Percentiles rank a stretch among this genome's conserved stretches.
These are phyloP conservation scores for Molorchus minor DNA, from an alignment of 2,888 invertebrate genomes.

Conservation along the genomic window DNA sequence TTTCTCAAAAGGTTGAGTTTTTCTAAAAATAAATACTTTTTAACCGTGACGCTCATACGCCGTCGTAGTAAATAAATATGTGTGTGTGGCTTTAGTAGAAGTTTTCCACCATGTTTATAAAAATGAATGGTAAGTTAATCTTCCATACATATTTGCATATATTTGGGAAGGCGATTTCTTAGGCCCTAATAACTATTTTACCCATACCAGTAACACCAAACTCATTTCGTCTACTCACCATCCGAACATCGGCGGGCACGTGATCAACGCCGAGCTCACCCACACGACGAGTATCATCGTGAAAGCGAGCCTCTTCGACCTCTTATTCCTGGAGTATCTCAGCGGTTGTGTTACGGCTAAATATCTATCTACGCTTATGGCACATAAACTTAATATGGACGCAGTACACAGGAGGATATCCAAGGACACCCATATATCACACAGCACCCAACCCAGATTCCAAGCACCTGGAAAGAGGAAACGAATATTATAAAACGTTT, in stretches of 20 bases:
- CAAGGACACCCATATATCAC: constrained; percentile 90
- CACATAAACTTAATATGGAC: constrained; percentile 90
- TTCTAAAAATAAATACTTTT: too few species aligned
- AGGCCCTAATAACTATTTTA: too few species aligned
- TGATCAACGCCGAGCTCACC: constrained; percentile 89
- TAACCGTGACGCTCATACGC: too few species aligned
- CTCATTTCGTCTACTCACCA: constrained; percentile 79
- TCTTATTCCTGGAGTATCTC: constrained; percentile 87
- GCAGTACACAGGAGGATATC: constrained; percentile 95
- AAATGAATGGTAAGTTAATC: too few species aligned
- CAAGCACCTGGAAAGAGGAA: constrained; percentile 76
- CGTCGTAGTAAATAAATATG: too few species aligned
- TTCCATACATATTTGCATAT: too few species aligned
- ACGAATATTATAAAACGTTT: too few species aligned
- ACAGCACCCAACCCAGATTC: constrained; percentile 89
- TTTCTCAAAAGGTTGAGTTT: too few species aligned
- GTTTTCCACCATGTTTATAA: too few species aligned
- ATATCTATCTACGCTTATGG: constrained; percentile 90
- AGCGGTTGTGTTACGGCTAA: constrained; percentile 93
- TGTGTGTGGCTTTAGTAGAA: too few species aligned
- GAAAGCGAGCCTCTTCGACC: constrained; percentile 84
- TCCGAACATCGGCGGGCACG: constrained; percentile 93
- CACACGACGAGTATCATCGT: constrained; percentile 91
- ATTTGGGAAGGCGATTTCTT: too few species aligned
- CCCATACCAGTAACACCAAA: too few species aligned